Percentiles rank a stretch among this genome's conserved stretches.
phyloP scores from a whole-genome alignment of 1,140 invertebrate species.

The Teleogryllus occipitalis region DNA sequence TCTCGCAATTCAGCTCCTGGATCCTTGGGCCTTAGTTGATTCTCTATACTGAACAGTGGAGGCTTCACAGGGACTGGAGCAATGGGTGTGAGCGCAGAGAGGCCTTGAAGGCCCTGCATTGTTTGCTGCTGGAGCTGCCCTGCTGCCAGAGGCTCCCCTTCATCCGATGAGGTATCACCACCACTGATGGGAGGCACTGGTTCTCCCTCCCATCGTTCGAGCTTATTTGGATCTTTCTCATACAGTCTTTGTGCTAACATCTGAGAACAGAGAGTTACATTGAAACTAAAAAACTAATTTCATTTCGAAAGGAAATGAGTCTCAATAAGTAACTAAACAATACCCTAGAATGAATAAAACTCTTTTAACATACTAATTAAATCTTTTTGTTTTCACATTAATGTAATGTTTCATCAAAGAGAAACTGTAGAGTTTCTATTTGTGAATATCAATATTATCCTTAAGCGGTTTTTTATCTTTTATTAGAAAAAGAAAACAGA shows the following conservation, averaged over 20 bases:
- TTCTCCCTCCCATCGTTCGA: conserved; percentile 35
- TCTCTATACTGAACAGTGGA: no score
- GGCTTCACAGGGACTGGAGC: not conserved
- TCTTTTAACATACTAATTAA: no score
- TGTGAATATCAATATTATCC: no score
- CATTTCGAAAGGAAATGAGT: no score
- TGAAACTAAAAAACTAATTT: no score
- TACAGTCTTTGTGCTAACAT: conserved; percentile 71
- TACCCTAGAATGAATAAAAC: no score
- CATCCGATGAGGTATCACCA: conserved; percentile 39
- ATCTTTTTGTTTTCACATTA: no score
- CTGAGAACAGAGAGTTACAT: conserved; percentile 34
- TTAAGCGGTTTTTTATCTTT: no score
- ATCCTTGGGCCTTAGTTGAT: not conserved
- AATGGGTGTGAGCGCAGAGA: not conserved
- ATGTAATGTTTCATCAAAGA: no score
- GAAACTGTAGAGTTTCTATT: no score
- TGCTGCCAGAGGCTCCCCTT: conserved; percentile 32
- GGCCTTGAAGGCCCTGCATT: not conserved
- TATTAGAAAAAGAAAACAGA: no score
- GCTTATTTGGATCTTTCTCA: conserved; percentile 68
- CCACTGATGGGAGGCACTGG: conserved; percentile 27
- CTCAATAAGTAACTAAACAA: no score
- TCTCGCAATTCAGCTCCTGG: not conserved
- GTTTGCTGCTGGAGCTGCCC: not conserved